Percentiles rank a stretch among this genome's conserved stretches.
Evolutionary conservation across 2,113 vertebrate genomes (phyloP).

Genomic region (Pithys albifrons): DNA sequence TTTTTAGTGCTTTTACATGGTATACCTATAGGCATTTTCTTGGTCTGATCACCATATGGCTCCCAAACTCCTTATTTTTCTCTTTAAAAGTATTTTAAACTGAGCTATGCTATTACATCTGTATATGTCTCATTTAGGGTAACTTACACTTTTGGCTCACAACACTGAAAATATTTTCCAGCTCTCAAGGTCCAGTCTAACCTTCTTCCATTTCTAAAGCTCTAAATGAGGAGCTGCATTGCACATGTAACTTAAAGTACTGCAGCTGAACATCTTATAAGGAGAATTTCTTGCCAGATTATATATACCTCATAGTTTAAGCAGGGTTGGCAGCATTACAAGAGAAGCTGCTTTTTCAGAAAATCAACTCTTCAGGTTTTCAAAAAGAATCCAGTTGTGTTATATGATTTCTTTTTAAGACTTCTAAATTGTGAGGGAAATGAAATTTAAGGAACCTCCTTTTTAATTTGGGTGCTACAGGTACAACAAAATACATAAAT

Average conservation of each 20-base stretch:
- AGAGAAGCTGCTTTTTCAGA: constrained; percentile 57
- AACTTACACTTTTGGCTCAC: constrained; percentile 65
- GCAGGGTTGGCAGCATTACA: constrained; percentile 15
- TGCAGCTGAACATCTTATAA: constrained; percentile 61
- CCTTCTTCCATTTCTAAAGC: constrained; percentile 65
- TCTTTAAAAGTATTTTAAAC: constrained; percentile 57
- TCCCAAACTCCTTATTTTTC: constrained; percentile 56
- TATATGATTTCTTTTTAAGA: constrained; percentile 12
- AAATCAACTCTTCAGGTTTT: neutral
- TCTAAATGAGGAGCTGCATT: constrained; percentile 60
- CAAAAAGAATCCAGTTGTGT: neutral
- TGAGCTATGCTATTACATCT: constrained; percentile 63
- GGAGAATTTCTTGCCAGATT: constrained; percentile 56
- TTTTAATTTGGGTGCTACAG: neutral
- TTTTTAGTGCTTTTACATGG: constrained; percentile 50
- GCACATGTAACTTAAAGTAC: constrained; percentile 56
- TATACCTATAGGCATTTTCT: constrained; percentile 56
- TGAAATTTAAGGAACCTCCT: neutral
- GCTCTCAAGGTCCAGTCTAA: constrained; percentile 58
- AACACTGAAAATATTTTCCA: constrained; percentile 60
- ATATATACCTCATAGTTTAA: constrained; percentile 54
- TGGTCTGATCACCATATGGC: constrained; percentile 60
- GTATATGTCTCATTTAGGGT: constrained; percentile 66
- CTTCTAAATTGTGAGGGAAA: neutral
- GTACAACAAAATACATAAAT: neutral